These are phyloP conservation scores for Netelia melanura DNA, from an alignment of 2,888 invertebrate genomes.

Conservation along the genomic window DNA sequence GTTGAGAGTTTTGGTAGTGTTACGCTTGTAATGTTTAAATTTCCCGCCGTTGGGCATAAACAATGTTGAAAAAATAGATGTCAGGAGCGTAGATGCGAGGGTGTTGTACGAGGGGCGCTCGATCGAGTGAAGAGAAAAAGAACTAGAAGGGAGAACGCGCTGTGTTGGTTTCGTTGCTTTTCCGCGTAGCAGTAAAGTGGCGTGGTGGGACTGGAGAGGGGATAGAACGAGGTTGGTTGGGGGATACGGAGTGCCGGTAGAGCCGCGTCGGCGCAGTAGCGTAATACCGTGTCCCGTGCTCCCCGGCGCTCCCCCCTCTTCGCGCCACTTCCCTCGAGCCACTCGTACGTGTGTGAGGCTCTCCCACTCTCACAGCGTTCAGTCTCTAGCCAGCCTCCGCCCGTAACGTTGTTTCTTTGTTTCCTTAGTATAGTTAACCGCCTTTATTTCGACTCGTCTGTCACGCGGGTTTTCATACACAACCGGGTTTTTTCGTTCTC, in stretches of 20 bases:
- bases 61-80: not conserved
- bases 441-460: slow-evolving; percentile 71
- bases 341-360: slow-evolving; percentile 35
- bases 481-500: slow-evolving; percentile 23
- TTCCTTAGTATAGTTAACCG: slow-evolving; percentile 80
- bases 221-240: too few relatives aligned
- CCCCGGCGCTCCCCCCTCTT: not conserved
- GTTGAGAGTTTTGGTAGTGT: not conserved
- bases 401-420: slow-evolving; percentile 80
- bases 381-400: slow-evolving; percentile 82
- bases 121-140: slow-evolving; percentile 2
- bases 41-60: slow-evolving; percentile 25
- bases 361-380: slow-evolving; percentile 57
- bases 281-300: slow-evolving; percentile 34
- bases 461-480: slow-evolving; percentile 65
- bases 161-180: too few relatives aligned
- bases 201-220: too few relatives aligned
- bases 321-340: slow-evolving; percentile 10
- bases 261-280: slow-evolving; percentile 51
- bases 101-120: too few relatives aligned
- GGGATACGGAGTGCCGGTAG: slow-evolving; percentile 35
- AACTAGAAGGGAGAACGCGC: not conserved
- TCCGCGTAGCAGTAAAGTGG: too few relatives aligned
- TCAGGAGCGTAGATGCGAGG: not conserved
- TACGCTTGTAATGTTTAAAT: slow-evolving; percentile 12